A percentile compares a stretch with the other conserved stretches of the same genome.
Evolutionary conservation across 2,888 invertebrate species (phyloP).

Genomic region (Eurytoma adleriae): DNA sequence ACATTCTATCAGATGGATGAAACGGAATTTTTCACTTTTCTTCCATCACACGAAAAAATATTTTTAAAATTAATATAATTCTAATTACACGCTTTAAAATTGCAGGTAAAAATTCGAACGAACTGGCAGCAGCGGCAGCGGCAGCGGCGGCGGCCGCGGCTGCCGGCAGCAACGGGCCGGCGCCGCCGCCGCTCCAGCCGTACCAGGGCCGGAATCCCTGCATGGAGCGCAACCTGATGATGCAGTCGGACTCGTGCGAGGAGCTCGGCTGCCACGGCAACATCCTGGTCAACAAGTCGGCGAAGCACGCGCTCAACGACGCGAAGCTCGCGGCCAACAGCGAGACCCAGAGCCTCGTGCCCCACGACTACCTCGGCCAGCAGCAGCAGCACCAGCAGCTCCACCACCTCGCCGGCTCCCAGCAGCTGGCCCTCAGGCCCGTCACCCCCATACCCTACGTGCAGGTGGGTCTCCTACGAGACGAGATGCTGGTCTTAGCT

Average conservation of each 20-base stretch:
- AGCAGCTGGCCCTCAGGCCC: constrained; percentile 70
- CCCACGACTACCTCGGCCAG: constrained; percentile 77
- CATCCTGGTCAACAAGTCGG: constrained; percentile 81
- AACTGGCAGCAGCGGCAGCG: constrained; percentile 72
- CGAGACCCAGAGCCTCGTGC: constrained; percentile 77
- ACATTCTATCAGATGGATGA: too few species aligned
- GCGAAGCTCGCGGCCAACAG: constrained; percentile 59
- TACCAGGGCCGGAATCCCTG: constrained; percentile 92
- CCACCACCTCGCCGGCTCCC: constrained; percentile 50
- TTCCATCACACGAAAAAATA: too few species aligned
- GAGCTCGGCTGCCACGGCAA: constrained; percentile 77
- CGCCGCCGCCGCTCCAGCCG: constrained; percentile 79
- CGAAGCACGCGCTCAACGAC: constrained; percentile 78
- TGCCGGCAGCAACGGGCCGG: neutral
- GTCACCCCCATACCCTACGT: constrained; percentile 84
- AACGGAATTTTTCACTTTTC: too few species aligned
- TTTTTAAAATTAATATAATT: too few species aligned
- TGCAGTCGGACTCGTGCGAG: constrained; percentile 78
- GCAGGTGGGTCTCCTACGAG: constrained; percentile 24
- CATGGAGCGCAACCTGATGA: constrained; percentile 85
- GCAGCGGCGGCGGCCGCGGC: constrained; percentile 48
- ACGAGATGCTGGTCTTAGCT: too few species aligned
- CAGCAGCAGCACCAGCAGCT: constrained; percentile 37
- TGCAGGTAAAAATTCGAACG: constrained; percentile 79
- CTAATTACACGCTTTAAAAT: neutral